These are phyloP conservation scores for Thamnaconus septentrionalis DNA, from an alignment of 2,113 vertebrate genomes.

Conservation along the genomic window DNA sequence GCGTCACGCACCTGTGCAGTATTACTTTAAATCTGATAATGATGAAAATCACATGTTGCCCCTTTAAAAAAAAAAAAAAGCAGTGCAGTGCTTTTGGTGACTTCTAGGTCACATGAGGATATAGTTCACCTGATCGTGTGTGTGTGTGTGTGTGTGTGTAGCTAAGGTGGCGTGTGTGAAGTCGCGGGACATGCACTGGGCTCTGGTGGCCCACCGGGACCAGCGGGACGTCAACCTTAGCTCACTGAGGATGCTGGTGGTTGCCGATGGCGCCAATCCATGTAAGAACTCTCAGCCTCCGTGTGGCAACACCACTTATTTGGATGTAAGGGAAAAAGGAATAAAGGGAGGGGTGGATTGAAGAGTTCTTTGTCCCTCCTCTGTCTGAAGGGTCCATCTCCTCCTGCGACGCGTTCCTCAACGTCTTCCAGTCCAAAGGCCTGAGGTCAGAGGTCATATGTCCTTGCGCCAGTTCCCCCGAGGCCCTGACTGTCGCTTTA, in stretches of 20 bases:
- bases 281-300: constrained; percentile 38
- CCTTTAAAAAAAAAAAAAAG: too few relatives aligned
- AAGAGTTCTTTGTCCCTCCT: background rate
- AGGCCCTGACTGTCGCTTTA: constrained; percentile 95
- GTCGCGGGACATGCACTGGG: constrained; percentile 71
- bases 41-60: too few relatives aligned
- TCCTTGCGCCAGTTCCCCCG: constrained; percentile 97
- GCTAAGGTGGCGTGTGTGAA: constrained; percentile 68
- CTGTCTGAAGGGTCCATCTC: constrained; percentile 93
- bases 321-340: too few relatives aligned
- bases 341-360: too few relatives aligned
- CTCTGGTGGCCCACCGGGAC: constrained; percentile 71
- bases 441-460: constrained; percentile 96
- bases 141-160: constrained; percentile 7
- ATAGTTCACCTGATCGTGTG: background rate
- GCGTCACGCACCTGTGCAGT: too few relatives aligned
- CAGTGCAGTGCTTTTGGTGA: too few relatives aligned
- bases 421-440: constrained; percentile 99
- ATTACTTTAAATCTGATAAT: too few relatives aligned
- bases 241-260: constrained; percentile 69
- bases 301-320: too few relatives aligned
- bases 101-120: too few relatives aligned
- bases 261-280: constrained; percentile 68
- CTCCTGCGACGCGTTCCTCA: constrained; percentile 98
- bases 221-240: constrained; percentile 65